Evolutionary conservation across 2,888 invertebrate species (phyloP).

Genomic region (Sceliomorpha sp.): DNA sequence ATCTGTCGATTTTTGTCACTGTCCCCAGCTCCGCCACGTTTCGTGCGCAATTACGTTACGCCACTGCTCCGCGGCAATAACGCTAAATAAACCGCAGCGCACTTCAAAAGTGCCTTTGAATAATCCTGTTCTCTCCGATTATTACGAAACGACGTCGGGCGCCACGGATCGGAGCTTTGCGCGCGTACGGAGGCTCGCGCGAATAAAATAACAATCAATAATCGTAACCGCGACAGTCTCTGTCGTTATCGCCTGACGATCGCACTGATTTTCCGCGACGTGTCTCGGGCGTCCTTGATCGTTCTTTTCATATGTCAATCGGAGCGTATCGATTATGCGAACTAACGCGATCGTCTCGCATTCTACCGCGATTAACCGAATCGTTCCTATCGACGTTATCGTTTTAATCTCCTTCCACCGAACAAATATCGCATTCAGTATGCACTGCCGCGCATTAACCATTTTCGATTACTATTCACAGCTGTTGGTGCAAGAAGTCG

Average conservation of each 20-base stretch:
- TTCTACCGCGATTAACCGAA: conserved; percentile 15
- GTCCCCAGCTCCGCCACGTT: too few species aligned
- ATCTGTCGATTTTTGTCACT: too few species aligned
- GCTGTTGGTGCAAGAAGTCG: conserved; percentile 12
- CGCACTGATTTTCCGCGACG: conserved; percentile 41
- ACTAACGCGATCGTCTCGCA: conserved; percentile 2
- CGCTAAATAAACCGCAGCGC: too few species aligned
- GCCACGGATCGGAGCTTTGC: conserved; percentile 18
- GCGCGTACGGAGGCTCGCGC: conserved; percentile 19
- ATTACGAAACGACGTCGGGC: conserved; percentile 26
- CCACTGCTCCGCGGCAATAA: too few species aligned
- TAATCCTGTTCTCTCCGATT: not conserved
- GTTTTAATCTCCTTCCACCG: not conserved
- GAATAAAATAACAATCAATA: conserved; percentile 54
- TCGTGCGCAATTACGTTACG: too few species aligned
- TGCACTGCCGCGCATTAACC: conserved; percentile 11
- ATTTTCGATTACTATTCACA: conserved; percentile 15
- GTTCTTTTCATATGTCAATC: conserved; percentile 48
- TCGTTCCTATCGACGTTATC: conserved; percentile 6
- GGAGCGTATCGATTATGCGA: conserved; percentile 42
- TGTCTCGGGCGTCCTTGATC: conserved; percentile 52
- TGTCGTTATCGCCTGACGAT: conserved; percentile 26
- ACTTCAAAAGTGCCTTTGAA: too few species aligned
- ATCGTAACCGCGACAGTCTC: conserved; percentile 38
- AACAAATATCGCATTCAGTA: conserved; percentile 15